phyloP scores from a whole-genome alignment of 2,888 invertebrate species.

The Tipula vernalis region DNA sequence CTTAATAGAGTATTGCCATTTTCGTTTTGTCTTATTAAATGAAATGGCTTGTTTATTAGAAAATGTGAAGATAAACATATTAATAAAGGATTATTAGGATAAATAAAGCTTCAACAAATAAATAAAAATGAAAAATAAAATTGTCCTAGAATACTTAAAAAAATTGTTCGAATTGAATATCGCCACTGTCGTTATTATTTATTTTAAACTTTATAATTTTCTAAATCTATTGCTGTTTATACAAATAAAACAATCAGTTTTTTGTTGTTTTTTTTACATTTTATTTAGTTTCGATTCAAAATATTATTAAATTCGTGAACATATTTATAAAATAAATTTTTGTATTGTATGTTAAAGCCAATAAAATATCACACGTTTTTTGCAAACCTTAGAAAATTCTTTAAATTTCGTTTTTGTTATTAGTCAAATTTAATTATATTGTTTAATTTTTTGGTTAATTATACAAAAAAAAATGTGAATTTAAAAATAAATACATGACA shows the following conservation, averaged over 20 bases:
- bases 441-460: background rate
- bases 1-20: background rate
- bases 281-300: background rate
- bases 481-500: background rate
- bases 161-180: background rate
- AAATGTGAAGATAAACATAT: background rate
- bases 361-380: background rate
- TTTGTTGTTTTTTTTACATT: background rate
- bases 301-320: background rate
- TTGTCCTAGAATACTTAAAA: background rate
- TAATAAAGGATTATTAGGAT: background rate
- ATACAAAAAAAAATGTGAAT: background rate
- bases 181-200: background rate
- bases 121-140: background rate
- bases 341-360: background rate
- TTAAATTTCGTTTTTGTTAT: background rate
- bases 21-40: background rate
- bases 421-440: background rate
- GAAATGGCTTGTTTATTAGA: background rate
- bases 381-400: background rate
- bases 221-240: background rate
- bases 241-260: background rate
- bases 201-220: background rate
- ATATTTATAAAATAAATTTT: background rate
- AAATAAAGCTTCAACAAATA: conserved; percentile 4